A percentile compares a stretch with the other conserved stretches of the same genome.
Evolutionary conservation across 1,140 invertebrate genomes (phyloP).

Genomic region (Mycetomoellerius zeteki): DNA sequence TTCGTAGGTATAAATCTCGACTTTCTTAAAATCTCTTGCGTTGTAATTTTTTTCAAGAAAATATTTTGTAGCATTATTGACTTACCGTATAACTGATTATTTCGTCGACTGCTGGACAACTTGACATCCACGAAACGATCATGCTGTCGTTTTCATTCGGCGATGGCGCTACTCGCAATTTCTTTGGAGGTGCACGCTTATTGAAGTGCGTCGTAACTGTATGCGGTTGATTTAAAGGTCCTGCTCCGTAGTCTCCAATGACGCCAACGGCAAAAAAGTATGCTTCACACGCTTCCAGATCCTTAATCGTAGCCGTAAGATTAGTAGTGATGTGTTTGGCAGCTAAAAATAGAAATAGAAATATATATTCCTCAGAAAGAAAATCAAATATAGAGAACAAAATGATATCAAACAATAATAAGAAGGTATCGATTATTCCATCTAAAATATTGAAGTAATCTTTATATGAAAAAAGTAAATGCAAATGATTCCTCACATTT

Average conservation of each 20-base stretch:
- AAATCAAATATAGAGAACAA: conserved; percentile 3
- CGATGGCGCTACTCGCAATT: conserved; percentile 83
- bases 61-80: conserved; percentile 37
- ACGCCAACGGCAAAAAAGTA: conserved; percentile 92
- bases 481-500: conserved; percentile 81
- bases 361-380: not conserved
- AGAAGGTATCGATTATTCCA: not conserved
- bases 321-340: conserved; percentile 86
- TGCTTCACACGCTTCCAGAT: conserved; percentile 91
- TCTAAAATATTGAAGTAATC: not conserved
- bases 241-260: conserved; percentile 87
- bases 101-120: conserved; percentile 86
- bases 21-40: not conserved
- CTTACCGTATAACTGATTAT: conserved; percentile 88
- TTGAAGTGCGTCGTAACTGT: conserved; percentile 90
- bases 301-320: conserved; percentile 88
- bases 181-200: conserved; percentile 88
- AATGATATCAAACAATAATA: not conserved
- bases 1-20: not conserved
- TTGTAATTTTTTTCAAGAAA: not conserved
- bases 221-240: conserved; percentile 88
- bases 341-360: conserved; percentile 20
- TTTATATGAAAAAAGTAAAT: not conserved
- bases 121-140: conserved; percentile 87
- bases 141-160: conserved; percentile 87